Evolutionary conservation across 2,888 invertebrate species (phyloP), one percentile per base, ranked within the genome.

Genomic region (Polylopha cassiicola): DNA sequence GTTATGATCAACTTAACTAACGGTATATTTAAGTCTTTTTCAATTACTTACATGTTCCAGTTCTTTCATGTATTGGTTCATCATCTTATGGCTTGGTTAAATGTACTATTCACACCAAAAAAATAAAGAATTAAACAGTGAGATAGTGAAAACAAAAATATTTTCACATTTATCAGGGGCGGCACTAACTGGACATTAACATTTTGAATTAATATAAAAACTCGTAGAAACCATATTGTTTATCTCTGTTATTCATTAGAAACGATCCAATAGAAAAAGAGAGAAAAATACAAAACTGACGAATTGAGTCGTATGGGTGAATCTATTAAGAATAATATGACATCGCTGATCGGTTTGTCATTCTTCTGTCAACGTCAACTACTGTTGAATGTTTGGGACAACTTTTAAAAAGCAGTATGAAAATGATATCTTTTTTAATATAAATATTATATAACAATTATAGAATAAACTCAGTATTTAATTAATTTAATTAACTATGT

Each of bases 61-160:
- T 66, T 95, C 95, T 74, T 93, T 95, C 87, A 94, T 89, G 65
- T 95, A 95, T 85, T 94, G 94, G 85, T 93, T 90, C 88, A 92
- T 91, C 94, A 94, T 94, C 80, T 92, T 92, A 36, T 13, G 13
- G 14, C 8, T 21, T 31, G 11, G 1, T 7, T 20, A 9, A 21
- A 17, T 13, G 8, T 6, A 21, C 18, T 5, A 7, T 24, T 26
- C 28, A 10, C 7, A 13, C 10, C 14, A 14, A 13, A 2, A 3
- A 21, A 10, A 11, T 16, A 22, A 15, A 7, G 18, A 22, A 1
- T 9, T 3, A 10, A 24, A 11, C 8, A 10, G 16, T 15, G 6
- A n/a, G 9, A 13, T 4, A 14, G 18, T 18, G 7, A 23, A 18
- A 24, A 27, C 16, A 24, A 36, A 36, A 20, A 30, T 16, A 14